Evolutionary conservation across 2,113 vertebrate species (phyloP), one percentile per base, ranked within the genome.

Genomic region (Hemiscyllium ocellatum): DNA sequence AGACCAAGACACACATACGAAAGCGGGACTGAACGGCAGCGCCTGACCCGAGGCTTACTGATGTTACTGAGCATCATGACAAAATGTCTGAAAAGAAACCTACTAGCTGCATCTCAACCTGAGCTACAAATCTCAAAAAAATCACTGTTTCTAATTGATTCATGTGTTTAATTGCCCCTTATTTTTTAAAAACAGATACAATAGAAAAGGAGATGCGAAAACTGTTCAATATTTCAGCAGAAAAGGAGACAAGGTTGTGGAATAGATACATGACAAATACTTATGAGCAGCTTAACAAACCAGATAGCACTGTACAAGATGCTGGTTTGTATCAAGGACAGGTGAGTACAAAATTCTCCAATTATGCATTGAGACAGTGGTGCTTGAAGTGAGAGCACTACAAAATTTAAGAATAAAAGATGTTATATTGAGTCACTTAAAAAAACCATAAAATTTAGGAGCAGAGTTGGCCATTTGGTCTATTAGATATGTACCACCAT

Each of bases 241-340:
- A 98, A 96, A 98, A 98, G 94, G 99, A 99, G 96, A 98, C 98
- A 0, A 98, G 99, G 91, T 97, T 99, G 87, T 99, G 99, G 99
- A 99, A 98, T 97, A 99, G 98, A 96, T 99, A 99, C 90, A 98
- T 98, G 98, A 98, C 97, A 96, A 99, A 99, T 96, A 98, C 98
- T 0, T 99, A 99, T 0, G 98, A 99, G 97, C 99, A 98, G 97
- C 97, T 99, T 97, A 99, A 98, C 97, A 99, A 99, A 96, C 97
- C 98, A 29, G 99, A 99, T 97, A 99, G 98, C 97, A 99, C 98
- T 19, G 98, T 99, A 94, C 98, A 99, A 97, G 99, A 99, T 94
- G 98, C 98, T 26, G 99, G 98, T 3, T 98, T 99, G 76, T 99
- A 98, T 97, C 99, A 99, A 96, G 98, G 99, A 65, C 99, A 99